These are phyloP conservation scores for Cynopterus brachyotis DNA, from an alignment of 2,113 vertebrate species.

Conservation along the genomic window DNA sequence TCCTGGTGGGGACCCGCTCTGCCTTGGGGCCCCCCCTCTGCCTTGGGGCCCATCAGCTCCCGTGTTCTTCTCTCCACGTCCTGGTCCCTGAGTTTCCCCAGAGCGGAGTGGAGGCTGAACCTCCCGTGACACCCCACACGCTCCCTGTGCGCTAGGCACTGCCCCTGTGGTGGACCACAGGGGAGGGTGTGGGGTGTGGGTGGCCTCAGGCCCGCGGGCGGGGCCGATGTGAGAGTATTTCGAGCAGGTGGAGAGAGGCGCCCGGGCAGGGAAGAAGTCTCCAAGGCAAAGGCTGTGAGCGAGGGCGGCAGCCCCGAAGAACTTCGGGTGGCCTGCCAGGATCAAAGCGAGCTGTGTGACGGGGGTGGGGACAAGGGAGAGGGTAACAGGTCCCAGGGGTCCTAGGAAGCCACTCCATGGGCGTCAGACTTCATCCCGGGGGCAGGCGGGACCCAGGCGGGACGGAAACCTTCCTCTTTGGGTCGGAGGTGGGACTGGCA, in stretches of 20 bases:
- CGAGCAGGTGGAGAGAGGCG: not conserved
- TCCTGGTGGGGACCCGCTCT: not conserved
- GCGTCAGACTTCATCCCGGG: not conserved
- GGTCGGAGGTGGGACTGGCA: not conserved
- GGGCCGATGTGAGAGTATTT: not conserved
- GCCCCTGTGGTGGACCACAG: too few relatives aligned
- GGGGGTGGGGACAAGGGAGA: too few relatives aligned
- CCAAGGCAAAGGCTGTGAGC: not conserved
- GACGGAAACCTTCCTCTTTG: not conserved
- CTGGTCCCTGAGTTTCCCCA: not conserved
- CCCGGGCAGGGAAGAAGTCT: not conserved
- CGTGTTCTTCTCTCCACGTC: accelerated
- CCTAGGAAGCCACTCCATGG: not conserved
- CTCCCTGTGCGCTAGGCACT: not conserved
- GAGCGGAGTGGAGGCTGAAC: too few relatives aligned
- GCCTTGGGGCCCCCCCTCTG: not conserved
- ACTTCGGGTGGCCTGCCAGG: accelerated
- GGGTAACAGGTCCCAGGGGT: too few relatives aligned
- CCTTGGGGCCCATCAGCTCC: not conserved
- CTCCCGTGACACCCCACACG: too few relatives aligned
- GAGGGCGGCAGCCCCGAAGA: not conserved
- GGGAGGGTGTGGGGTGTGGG: not conserved
- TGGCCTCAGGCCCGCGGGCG: not conserved
- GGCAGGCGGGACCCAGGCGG: not conserved
- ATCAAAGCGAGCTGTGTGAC: too few relatives aligned